phyloP scores from a whole-genome alignment of 2,113 vertebrate genomes.

The Brachyistius frenatus region DNA sequence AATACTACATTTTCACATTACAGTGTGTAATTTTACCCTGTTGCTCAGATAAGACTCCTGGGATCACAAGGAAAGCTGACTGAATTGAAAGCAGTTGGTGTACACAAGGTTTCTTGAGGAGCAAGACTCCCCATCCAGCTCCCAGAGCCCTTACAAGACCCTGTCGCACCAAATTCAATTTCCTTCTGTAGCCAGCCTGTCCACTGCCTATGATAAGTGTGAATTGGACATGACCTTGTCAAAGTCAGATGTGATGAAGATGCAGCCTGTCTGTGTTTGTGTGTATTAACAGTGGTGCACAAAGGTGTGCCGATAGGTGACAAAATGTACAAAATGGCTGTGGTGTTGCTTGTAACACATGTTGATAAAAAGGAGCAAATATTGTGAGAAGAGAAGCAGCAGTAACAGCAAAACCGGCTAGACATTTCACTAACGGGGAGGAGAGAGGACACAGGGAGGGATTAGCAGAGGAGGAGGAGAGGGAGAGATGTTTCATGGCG shows the following conservation, averaged over 20 bases:
- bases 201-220: constrained; percentile 58
- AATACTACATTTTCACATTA: constrained; percentile 33
- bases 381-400: background rate
- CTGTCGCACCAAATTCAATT: constrained; percentile 74
- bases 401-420: constrained; percentile 12
- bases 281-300: constrained; percentile 21
- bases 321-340: constrained; percentile 12
- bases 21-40: constrained; percentile 32
- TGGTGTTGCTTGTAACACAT: background rate
- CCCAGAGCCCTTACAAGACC: constrained; percentile 56
- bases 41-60: constrained; percentile 16
- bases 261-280: constrained; percentile 20
- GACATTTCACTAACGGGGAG: constrained; percentile 37
- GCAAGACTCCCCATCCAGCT: constrained; percentile 36
- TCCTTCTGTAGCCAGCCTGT: constrained; percentile 61
- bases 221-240: constrained; percentile 80
- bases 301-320: constrained; percentile 31
- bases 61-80: constrained; percentile 24
- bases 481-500: constrained; percentile 40
- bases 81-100: constrained; percentile 48
- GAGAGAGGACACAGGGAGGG: constrained; percentile 32
- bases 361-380: constrained; percentile 12
- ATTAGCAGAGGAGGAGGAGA: constrained; percentile 44
- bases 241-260: constrained; percentile 71
- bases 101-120: constrained; percentile 29